Base-by-base conservation (phyloP, 2,888 invertebrate species). In the Osmoderma eremita region DNA sequence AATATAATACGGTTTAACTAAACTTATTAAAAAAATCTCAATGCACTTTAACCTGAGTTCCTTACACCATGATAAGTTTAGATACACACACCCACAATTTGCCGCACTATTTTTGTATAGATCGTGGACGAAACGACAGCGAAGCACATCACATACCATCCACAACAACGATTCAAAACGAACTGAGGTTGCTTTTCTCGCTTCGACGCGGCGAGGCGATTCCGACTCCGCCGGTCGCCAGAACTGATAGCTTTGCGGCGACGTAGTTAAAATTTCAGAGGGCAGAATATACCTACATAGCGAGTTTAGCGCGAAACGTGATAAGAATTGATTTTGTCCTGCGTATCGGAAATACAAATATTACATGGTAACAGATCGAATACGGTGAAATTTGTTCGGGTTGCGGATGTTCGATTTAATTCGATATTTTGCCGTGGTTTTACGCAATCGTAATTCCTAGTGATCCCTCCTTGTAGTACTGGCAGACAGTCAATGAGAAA, bases 101-200 rank as follows among this genome's bases (percentile, higher is more conserved):
- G 30, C 30, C 30, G 50, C 50, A 51, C 50, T 51, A 36, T 30
- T 51, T 51, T 30, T 50, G n/a, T 51, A 51, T 22, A 39, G 20
- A 42, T 30, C 30, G 15, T 30, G 30, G 30, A 30, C 10, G 2
- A 5, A 48, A 30, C 45, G 30, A 61, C 13, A 45, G 45, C 45
- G 17, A 12, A 3, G 20, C 49, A 20, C 6, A 20, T 15, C 18
- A 22, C 49, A 22, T 1, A 49, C 2, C 45, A 24, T 30, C 30
- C 12, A 61, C 48, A 2, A 15, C 18, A 45, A 30, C 36, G 30
- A 17, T 45, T 61, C 12, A 8, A 36, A 45, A 61, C 58, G 15
- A 17, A 61, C 58, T 61, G 58, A 61, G 58, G 30, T 45, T 61
- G 45, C 45, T 61, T 61, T 61, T 17, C 58, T 36, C 45, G 58